A percentile compares a stretch with the other conserved stretches of the same genome.
phyloP scores from a whole-genome alignment of 2,113 vertebrate genomes.

The Embiotoca jacksoni region DNA sequence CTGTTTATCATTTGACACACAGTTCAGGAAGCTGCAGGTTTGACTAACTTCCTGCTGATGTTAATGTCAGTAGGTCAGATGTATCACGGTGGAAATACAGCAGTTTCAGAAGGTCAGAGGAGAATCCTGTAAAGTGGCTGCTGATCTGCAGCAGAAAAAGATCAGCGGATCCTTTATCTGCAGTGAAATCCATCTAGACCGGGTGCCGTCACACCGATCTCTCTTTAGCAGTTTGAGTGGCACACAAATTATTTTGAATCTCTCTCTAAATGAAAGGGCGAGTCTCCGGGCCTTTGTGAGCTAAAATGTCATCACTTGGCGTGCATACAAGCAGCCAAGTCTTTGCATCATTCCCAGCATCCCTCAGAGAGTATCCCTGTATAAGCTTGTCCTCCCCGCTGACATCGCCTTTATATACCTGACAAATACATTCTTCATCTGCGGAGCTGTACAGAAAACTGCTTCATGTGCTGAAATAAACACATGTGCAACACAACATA shows the following conservation, averaged over 20 bases:
- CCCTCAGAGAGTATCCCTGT: slow-evolving; percentile 71
- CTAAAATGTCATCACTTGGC: slow-evolving; percentile 79
- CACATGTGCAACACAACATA: too few relatives aligned
- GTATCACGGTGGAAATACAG: neutral
- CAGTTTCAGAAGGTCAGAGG: neutral
- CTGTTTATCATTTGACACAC: neutral
- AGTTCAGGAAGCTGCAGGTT: neutral
- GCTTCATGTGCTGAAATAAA: too few relatives aligned
- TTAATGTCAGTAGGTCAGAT: slow-evolving; percentile 11
- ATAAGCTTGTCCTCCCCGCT: slow-evolving; percentile 47
- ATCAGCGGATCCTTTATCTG: slow-evolving; percentile 65
- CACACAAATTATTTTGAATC: slow-evolving; percentile 70
- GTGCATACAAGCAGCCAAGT: slow-evolving; percentile 50
- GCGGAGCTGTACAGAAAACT: neutral
- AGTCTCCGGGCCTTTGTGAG: slow-evolving; percentile 62
- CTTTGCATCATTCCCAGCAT: slow-evolving; percentile 64
- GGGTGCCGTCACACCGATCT: slow-evolving; percentile 50
- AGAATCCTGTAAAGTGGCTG: slow-evolving; percentile 16
- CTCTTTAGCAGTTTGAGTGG: slow-evolving; percentile 63
- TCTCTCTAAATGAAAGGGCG: slow-evolving; percentile 69
- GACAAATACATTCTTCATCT: slow-evolving; percentile 55
- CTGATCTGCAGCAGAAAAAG: slow-evolving; percentile 26
- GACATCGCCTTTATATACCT: slow-evolving; percentile 65
- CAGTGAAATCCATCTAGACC: slow-evolving; percentile 65
- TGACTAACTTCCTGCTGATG: neutral